These are phyloP conservation scores for Diplosoma virens DNA, from an alignment of 23 tunicate genomes.

Conservation along the genomic window DNA sequence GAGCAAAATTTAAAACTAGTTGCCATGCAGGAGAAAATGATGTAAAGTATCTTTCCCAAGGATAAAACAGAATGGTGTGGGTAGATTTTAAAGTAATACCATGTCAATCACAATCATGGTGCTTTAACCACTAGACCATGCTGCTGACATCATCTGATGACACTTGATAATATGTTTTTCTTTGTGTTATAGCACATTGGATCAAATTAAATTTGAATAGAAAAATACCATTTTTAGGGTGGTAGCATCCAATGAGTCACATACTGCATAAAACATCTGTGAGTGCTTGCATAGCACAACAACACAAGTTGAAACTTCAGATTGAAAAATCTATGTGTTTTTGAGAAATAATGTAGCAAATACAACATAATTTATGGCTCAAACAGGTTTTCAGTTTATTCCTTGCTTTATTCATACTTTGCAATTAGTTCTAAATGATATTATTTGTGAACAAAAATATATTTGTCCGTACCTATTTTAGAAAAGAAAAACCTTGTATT, in stretches of 20 bases:
- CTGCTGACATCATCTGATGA: too few relatives aligned
- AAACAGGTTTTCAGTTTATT: constrained; percentile 6
- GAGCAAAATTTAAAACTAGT: too few relatives aligned
- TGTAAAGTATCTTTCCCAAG: too few relatives aligned
- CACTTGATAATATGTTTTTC: too few relatives aligned
- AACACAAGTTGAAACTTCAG: background rate
- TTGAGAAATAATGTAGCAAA: constrained; percentile 19
- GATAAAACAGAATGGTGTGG: too few relatives aligned
- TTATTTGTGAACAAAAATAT: constrained; percentile 17
- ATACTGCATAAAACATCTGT: constrained; percentile 6
- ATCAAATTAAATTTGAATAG: background rate
- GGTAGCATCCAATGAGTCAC: background rate
- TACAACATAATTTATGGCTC: background rate
- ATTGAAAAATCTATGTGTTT: constrained; percentile 6
- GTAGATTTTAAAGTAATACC: too few relatives aligned
- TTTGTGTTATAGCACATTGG: constrained; percentile 3
- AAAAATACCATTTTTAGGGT: background rate
- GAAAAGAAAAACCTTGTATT: too few relatives aligned
- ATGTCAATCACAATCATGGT: too few relatives aligned
- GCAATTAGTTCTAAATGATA: constrained; percentile 25
- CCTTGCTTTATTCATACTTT: constrained; percentile 9
- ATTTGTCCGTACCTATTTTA: too few relatives aligned
- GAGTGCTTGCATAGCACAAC: background rate
- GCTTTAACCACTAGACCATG: too few relatives aligned
- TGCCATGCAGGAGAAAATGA: too few relatives aligned